These are phyloP conservation scores for Tetrax tetrax DNA, from an alignment of 2,113 vertebrate species.

Conservation along the genomic window DNA sequence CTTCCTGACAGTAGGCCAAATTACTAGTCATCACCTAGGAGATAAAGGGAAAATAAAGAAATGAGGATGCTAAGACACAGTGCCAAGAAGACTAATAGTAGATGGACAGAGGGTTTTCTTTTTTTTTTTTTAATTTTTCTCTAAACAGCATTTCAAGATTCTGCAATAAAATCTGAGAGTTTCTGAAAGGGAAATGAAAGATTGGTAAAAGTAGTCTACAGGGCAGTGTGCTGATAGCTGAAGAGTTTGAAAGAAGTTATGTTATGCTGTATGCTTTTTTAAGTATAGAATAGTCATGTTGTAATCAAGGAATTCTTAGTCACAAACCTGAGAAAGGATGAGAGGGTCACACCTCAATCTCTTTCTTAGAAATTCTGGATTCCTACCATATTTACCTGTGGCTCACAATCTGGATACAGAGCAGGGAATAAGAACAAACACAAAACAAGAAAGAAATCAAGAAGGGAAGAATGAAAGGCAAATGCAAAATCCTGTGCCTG, in stretches of 20 bases:
- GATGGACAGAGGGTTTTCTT: neutral
- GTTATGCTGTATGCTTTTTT: neutral
- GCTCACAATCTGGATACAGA: neutral
- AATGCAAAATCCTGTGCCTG: accelerated
- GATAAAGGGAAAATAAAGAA: constrained; percentile 10
- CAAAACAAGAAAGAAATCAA: neutral
- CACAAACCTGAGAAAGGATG: neutral
- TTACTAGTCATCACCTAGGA: neutral
- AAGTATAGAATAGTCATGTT: neutral
- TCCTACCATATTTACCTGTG: neutral
- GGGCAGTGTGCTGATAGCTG: neutral
- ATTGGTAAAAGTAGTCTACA: neutral
- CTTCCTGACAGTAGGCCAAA: neutral
- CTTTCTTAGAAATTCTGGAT: neutral
- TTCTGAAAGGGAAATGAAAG: neutral
- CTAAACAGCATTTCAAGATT: neutral
- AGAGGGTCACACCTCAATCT: neutral
- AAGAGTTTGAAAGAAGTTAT: neutral
- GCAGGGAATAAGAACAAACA: neutral
- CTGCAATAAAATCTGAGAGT: neutral
- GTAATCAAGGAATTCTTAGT: neutral
- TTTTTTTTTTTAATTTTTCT: neutral
- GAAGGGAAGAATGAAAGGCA: neutral
- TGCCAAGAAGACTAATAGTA: neutral
- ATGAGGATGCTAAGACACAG: neutral